A percentile compares a stretch with the other conserved stretches of the same genome.
Conservation (phyloP, 2,888 invertebrate genomes). For the Timema cristinae region DNA sequence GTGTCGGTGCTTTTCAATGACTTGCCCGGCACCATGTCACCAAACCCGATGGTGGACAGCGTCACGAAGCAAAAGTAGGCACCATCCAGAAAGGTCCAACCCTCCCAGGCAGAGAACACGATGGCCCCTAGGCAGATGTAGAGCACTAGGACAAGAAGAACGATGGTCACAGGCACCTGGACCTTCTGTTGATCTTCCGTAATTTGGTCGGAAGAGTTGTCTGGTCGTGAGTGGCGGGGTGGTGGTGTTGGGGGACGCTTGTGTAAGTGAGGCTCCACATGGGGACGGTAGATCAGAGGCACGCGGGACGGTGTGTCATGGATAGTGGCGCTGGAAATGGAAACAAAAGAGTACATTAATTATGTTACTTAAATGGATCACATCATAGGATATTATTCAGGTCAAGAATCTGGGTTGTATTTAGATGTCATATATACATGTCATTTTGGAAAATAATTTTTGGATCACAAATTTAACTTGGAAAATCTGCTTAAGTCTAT, state of each 20-base stretch:
- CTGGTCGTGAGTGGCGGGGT: conserved; percentile 43
- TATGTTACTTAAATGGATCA: too few relatives aligned
- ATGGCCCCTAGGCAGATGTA: conserved; percentile 75
- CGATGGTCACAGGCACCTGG: conserved; percentile 59
- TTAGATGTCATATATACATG: too few relatives aligned
- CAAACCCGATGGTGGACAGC: conserved; percentile 77
- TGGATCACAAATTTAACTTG: too few relatives aligned
- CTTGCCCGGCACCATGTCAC: conserved; percentile 66
- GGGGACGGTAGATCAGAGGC: conserved; percentile 62
- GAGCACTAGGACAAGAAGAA: conserved; percentile 62
- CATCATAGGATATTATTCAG: too few relatives aligned
- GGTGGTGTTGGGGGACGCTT: conserved; percentile 33
- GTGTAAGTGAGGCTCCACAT: conserved; percentile 28
- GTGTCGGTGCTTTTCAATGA: conserved; percentile 35
- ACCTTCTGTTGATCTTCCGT: conserved; percentile 23
- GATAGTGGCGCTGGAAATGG: conserved; percentile 44
- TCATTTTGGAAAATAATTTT: too few relatives aligned
- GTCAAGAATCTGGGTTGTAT: too few relatives aligned
- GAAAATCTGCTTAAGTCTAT: too few relatives aligned
- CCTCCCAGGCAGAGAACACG: conserved; percentile 74
- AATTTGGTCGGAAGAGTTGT: conserved; percentile 27
- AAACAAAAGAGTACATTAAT: too few relatives aligned
- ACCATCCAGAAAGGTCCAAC: conserved; percentile 76
- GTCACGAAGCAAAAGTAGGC: conserved; percentile 84
- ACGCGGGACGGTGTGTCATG: conserved; percentile 75